Evolutionary conservation across 2,113 vertebrate species (phyloP).

Genomic region (Saguinus imperator): DNA sequence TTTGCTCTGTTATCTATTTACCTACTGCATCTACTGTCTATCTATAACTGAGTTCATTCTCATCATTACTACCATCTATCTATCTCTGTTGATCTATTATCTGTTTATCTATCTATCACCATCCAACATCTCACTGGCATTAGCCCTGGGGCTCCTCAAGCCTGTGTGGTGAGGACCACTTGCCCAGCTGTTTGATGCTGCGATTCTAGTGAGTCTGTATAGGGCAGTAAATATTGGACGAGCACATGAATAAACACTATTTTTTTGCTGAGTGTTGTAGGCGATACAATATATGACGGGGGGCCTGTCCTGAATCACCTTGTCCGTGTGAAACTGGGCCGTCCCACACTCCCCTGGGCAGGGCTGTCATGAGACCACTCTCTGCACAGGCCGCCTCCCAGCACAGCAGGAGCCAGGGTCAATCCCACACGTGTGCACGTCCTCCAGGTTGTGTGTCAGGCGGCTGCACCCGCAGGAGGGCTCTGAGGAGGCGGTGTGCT

Average conservation of each 20-base stretch:
- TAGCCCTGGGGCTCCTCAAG: background rate
- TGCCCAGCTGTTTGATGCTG: rapidly evolving
- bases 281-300: too few species aligned
- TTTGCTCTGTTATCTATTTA: background rate
- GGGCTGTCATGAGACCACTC: too few species aligned
- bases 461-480: background rate
- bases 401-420: background rate
- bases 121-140: background rate
- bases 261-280: background rate
- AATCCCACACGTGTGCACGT: rapidly evolving
- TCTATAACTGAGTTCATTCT: background rate
- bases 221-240: background rate
- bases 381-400: background rate
- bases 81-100: background rate
- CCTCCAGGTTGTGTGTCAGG: background rate
- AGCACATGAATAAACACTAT: background rate
- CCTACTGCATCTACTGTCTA: background rate
- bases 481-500: background rate
- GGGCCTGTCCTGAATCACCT: too few species aligned
- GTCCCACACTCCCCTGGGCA: rapidly evolving
- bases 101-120: background rate
- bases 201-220: too few species aligned
- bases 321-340: rapidly evolving
- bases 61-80: background rate
- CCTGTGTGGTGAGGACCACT: rapidly evolving